Conservation (phyloP, 2,888 invertebrate genomes). For the Drosophila pseudotalamancana region DNA sequence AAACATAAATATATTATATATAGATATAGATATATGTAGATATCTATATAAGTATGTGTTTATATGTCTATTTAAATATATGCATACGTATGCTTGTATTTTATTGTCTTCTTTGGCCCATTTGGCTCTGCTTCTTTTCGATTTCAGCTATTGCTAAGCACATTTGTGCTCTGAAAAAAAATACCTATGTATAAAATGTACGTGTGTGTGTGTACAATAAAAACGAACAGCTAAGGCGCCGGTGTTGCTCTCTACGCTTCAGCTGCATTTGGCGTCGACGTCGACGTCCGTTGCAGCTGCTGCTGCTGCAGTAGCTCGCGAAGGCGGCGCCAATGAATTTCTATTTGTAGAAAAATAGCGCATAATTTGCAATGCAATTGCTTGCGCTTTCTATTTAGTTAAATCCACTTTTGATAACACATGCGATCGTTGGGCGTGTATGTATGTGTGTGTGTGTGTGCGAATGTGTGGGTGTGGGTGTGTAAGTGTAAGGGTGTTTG, state of each 20-base stretch:
- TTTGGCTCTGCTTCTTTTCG: constrained; percentile 43
- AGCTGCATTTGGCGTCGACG: constrained; percentile 48
- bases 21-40: constrained; percentile 1
- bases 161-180: constrained; percentile 45
- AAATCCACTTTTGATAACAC: constrained; percentile 53
- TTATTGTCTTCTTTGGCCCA: constrained; percentile 61
- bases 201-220: too few relatives aligned
- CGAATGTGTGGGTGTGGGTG: not conserved
- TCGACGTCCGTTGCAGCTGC: constrained; percentile 10
- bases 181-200: too few relatives aligned
- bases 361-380: constrained; percentile 70
- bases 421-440: constrained; percentile 36
- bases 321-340: constrained; percentile 43
- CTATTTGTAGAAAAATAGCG: constrained; percentile 74
- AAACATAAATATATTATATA: constrained; percentile 22
- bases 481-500: constrained; percentile 8
- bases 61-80: not conserved
- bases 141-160: constrained; percentile 38
- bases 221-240: constrained; percentile 35
- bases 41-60: not conserved
- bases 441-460: constrained; percentile 1
- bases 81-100: constrained; percentile 22
- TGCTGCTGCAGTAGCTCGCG: constrained; percentile 3
- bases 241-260: constrained; percentile 53
- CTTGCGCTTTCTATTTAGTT: constrained; percentile 70